A percentile compares a stretch with the other conserved stretches of the same genome.
Evolutionary conservation across 2,888 invertebrate species (phyloP).

Genomic region (Rhaphigaster nebulosa): DNA sequence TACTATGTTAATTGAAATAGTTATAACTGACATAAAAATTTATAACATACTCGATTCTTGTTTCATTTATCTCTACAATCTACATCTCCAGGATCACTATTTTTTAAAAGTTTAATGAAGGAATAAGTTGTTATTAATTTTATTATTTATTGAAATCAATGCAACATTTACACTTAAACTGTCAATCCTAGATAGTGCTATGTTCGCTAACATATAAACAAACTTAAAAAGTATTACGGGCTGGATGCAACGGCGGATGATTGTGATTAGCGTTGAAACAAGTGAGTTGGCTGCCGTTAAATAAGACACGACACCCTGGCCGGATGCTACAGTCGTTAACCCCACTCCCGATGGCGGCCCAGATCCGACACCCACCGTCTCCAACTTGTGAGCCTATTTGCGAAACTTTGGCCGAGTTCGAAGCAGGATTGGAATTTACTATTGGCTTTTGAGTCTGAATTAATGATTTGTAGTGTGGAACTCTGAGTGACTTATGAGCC

Average conservation of each 20-base stretch:
- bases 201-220: background rate
- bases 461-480: background rate
- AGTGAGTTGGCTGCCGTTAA: conserved; percentile 22
- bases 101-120: no score
- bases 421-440: background rate
- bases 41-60: background rate
- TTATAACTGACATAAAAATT: background rate
- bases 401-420: background rate
- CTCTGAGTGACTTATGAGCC: background rate
- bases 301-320: conserved; percentile 9
- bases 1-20: no score
- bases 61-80: no score
- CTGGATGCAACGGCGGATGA: background rate
- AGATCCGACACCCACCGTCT: conserved; percentile 18
- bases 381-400: background rate
- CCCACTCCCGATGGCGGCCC: background rate
- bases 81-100: no score
- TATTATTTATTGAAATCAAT: no score
- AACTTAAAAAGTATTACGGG: background rate
- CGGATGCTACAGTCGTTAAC: conserved; percentile 49
- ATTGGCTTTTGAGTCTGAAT: background rate
- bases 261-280: background rate
- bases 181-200: background rate
- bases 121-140: no score
- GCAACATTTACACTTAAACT: no score